Conservation (phyloP, 2,888 invertebrate species). For the Cartodere bifasciata region DNA sequence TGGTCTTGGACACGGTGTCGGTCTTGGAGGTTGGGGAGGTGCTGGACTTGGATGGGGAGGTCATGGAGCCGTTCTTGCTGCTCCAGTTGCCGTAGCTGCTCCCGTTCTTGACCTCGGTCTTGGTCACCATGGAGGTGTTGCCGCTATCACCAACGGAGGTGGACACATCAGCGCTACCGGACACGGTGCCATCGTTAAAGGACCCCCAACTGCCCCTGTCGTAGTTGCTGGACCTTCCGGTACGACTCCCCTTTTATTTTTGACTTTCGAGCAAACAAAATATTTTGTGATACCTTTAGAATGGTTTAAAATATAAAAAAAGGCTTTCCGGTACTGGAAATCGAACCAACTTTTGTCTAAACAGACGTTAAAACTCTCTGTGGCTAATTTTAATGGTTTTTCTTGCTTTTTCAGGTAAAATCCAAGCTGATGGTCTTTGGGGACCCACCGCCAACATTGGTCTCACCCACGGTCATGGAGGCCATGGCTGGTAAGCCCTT, state of each 20-base stretch:
- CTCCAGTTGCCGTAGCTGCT: slow-evolving; percentile 1
- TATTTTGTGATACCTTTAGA: no score
- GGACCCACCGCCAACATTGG: slow-evolving; percentile 18
- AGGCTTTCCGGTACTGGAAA: no score
- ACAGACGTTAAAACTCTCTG: no score
- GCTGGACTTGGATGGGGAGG: slow-evolving; percentile 11
- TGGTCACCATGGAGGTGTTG: slow-evolving; percentile 13
- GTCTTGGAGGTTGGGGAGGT: slow-evolving; percentile 9
- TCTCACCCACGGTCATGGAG: slow-evolving; percentile 9
- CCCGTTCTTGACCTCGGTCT: slow-evolving; percentile 7
- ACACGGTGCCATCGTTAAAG: slow-evolving; percentile 12
- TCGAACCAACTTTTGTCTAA: no score
- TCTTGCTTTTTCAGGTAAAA: slow-evolving; percentile 23
- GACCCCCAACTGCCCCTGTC: slow-evolving; percentile 13
- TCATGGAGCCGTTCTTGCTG: slow-evolving; percentile 7
- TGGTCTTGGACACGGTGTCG: slow-evolving; percentile 7
- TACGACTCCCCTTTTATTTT: no score
- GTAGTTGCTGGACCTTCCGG: slow-evolving; percentile 10
- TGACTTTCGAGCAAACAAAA: no score
- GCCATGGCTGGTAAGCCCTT: slow-evolving; percentile 11
- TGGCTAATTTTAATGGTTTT: slow-evolving; percentile 22
- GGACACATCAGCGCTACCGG: slow-evolving; percentile 10
- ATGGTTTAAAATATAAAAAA: no score
- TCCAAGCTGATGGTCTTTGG: slow-evolving; percentile 23
- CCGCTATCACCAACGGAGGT: slow-evolving; percentile 14